A percentile compares a stretch with the other conserved stretches of the same genome.
Evolutionary conservation across 2,797 vertebrate species (phyloP).

Genomic region (Lindbergichthys nudifrons): DNA sequence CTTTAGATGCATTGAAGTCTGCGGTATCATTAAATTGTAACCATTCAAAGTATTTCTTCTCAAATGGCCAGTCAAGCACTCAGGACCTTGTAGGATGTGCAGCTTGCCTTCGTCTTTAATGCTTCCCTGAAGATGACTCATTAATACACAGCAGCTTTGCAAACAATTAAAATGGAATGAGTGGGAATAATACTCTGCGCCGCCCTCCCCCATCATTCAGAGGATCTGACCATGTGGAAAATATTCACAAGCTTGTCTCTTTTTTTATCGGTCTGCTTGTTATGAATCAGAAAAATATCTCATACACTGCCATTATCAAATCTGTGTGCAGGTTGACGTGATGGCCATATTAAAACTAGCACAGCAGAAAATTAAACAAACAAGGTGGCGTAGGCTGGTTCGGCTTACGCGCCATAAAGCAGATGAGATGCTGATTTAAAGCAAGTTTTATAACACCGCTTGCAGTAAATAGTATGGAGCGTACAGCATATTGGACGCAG

Average conservation of each 20-base stretch:
- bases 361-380: slow-evolving; percentile 78
- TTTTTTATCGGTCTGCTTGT: slow-evolving; percentile 49
- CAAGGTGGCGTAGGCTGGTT: slow-evolving; percentile 53
- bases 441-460: slow-evolving; percentile 33
- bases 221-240: slow-evolving; percentile 59
- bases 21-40: slow-evolving; percentile 10
- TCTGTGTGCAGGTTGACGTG: slow-evolving; percentile 49
- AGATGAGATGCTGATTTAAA: slow-evolving; percentile 60
- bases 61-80: slow-evolving; percentile 26
- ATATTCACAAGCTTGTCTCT: slow-evolving; percentile 64
- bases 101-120: slow-evolving; percentile 31
- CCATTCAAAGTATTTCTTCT: slow-evolving; percentile 34
- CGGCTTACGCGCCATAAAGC: slow-evolving; percentile 18
- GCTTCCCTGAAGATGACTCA: slow-evolving; percentile 51
- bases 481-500: slow-evolving; percentile 16
- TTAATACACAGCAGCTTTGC: slow-evolving; percentile 57
- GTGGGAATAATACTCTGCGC: slow-evolving; percentile 26
- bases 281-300: slow-evolving; percentile 51
- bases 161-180: slow-evolving; percentile 61
- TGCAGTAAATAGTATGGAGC: slow-evolving; percentile 16
- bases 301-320: slow-evolving; percentile 49
- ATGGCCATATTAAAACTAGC: slow-evolving; percentile 71
- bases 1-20: neutral
- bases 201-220: slow-evolving; percentile 35
- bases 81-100: slow-evolving; percentile 18